Evolutionary conservation across 2,888 invertebrate genomes (phyloP).

Genomic region (Apamea anceps): DNA sequence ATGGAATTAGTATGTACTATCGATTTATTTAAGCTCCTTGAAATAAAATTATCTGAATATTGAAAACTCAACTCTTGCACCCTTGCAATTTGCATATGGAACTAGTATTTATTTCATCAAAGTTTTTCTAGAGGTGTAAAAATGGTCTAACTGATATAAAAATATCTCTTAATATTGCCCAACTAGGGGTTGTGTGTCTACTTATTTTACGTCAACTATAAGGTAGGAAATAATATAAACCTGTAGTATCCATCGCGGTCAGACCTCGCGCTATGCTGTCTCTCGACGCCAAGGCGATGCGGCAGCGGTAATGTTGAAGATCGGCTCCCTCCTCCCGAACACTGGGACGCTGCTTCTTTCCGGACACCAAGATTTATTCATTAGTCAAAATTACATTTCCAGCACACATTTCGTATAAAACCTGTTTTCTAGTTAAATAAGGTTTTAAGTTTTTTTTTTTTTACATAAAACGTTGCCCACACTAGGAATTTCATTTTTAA

Average conservation of each 20-base stretch:
- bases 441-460: too few species aligned
- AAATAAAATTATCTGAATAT: not conserved
- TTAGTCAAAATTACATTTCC: constrained; percentile 19
- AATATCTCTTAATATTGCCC: not conserved
- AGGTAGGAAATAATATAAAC: constrained; percentile 57
- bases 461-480: too few species aligned
- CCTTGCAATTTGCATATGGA: not conserved
- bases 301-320: constrained; percentile 96
- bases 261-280: constrained; percentile 91
- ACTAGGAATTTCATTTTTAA: too few species aligned
- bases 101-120: not conserved
- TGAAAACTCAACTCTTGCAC: not conserved
- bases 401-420: not conserved
- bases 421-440: constrained; percentile 10
- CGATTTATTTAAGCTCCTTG: not conserved
- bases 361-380: constrained; percentile 64
- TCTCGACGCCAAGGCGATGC: constrained; percentile 92
- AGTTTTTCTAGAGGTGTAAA: not conserved
- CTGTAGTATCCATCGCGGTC: constrained; percentile 96
- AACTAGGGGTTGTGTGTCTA: not conserved
- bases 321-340: constrained; percentile 92
- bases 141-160: not conserved
- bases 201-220: not conserved
- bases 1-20: not conserved
- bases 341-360: constrained; percentile 91